Evolutionary conservation across 2,113 vertebrate genomes (phyloP).

Genomic region (Origma solitaria): DNA sequence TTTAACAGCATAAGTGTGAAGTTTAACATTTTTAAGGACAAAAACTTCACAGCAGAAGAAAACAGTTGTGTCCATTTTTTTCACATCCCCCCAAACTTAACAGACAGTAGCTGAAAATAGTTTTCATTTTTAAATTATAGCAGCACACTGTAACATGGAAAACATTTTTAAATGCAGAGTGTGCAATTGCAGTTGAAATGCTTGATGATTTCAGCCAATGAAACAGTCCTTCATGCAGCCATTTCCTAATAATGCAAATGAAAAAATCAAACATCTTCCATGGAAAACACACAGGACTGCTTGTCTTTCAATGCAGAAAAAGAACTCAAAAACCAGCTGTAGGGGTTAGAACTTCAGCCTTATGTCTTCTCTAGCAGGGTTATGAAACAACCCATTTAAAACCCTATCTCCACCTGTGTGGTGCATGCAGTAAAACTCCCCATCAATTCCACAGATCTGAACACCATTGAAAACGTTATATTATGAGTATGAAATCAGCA

Average conservation of each 20-base stretch:
- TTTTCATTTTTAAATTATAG: background rate
- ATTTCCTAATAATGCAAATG: background rate
- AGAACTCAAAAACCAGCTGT: background rate
- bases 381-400: background rate
- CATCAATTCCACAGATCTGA: background rate
- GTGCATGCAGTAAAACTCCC: background rate
- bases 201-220: conserved; percentile 14
- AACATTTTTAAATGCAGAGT: background rate
- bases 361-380: background rate
- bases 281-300: background rate
- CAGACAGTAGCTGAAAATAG: background rate
- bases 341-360: background rate
- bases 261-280: conserved; percentile 6
- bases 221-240: conserved; percentile 37
- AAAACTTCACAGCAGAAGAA: background rate
- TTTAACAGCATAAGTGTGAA: background rate
- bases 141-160: background rate
- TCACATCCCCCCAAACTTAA: background rate
- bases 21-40: background rate
- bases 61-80: background rate
- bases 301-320: background rate
- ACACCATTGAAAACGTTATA: background rate
- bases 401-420: background rate
- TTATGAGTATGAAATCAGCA: background rate
- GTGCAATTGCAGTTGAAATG: conserved; percentile 7